phyloP scores from a whole-genome alignment of 2,113 vertebrate species.

The Arothron firmamentum region DNA sequence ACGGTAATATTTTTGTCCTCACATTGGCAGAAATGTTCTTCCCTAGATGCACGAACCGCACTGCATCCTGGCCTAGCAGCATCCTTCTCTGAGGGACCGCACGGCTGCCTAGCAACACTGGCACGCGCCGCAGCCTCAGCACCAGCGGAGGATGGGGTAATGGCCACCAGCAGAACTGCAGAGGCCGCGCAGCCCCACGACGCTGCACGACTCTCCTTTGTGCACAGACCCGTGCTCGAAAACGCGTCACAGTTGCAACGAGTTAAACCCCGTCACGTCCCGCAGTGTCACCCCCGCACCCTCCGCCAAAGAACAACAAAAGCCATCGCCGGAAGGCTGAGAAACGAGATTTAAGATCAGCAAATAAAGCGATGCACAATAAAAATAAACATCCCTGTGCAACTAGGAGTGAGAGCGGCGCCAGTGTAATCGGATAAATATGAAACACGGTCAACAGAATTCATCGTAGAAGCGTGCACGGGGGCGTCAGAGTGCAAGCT shows the following conservation, averaged over 20 bases:
- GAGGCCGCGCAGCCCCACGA: constrained; percentile 24
- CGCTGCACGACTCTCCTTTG: background rate
- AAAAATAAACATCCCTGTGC: background rate
- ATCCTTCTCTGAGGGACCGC: constrained; percentile 20
- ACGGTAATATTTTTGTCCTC: too few relatives aligned
- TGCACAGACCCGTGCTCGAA: background rate
- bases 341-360: background rate
- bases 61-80: background rate
- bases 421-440: too few relatives aligned
- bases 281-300: background rate
- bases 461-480: background rate
- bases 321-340: too few relatives aligned
- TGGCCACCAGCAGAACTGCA: constrained; percentile 43
- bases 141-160: constrained; percentile 46
- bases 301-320: constrained; percentile 4
- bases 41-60: too few relatives aligned
- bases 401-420: too few relatives aligned
- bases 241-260: background rate
- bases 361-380: background rate
- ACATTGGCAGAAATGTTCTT: too few relatives aligned
- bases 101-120: constrained; percentile 76
- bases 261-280: too few relatives aligned
- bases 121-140: constrained; percentile 68
- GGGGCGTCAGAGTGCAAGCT: constrained; percentile 22
- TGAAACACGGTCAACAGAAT: too few relatives aligned